Percentiles rank a stretch among this genome's conserved stretches.
Evolutionary conservation across 1,140 invertebrate species (phyloP).

Genomic region (Drosophila kepulauana): DNA sequence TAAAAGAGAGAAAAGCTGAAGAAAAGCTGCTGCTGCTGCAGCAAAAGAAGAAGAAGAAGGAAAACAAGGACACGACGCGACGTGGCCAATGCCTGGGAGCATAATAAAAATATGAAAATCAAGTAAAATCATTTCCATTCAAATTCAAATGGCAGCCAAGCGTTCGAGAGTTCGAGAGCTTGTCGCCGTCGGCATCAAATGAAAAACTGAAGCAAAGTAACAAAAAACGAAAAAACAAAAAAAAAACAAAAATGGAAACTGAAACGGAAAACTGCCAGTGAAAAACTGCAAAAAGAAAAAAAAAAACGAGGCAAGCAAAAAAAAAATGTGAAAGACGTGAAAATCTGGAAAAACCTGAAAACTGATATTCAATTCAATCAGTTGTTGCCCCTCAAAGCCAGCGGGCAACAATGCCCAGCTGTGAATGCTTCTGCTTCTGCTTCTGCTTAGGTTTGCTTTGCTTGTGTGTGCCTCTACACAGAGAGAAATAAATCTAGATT

Average conservation of each 20-base stretch:
- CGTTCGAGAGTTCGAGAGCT: constrained; percentile 11
- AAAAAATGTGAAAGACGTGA: constrained; percentile 21
- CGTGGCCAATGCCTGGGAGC: constrained; percentile 35
- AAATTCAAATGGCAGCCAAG: constrained; percentile 76
- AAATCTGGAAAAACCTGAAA: constrained; percentile 44
- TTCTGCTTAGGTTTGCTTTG: constrained; percentile 2
- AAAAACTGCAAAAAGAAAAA: too few relatives aligned
- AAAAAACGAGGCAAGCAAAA: too few relatives aligned
- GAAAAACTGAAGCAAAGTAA: background rate
- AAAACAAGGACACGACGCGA: constrained; percentile 7
- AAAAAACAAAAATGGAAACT: background rate
- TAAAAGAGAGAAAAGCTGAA: background rate
- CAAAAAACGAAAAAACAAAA: background rate
- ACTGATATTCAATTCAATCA: constrained; percentile 82
- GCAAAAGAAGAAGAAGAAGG: background rate
- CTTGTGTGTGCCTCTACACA: background rate
- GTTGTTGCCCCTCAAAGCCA: constrained; percentile 47
- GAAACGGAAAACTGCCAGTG: too few relatives aligned
- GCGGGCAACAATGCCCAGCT: constrained; percentile 49
- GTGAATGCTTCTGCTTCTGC: constrained; percentile 29
- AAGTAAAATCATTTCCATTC: constrained; percentile 81
- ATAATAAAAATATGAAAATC: constrained; percentile 78
- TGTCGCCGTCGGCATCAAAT: constrained; percentile 32
- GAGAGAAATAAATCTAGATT: too few relatives aligned
- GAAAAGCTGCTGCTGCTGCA: too few relatives aligned